A percentile compares a stretch with the other conserved stretches of the same genome.
phyloP scores from a whole-genome alignment of 92 coral and sea anemone genomes.

The Diadumene lineata region DNA sequence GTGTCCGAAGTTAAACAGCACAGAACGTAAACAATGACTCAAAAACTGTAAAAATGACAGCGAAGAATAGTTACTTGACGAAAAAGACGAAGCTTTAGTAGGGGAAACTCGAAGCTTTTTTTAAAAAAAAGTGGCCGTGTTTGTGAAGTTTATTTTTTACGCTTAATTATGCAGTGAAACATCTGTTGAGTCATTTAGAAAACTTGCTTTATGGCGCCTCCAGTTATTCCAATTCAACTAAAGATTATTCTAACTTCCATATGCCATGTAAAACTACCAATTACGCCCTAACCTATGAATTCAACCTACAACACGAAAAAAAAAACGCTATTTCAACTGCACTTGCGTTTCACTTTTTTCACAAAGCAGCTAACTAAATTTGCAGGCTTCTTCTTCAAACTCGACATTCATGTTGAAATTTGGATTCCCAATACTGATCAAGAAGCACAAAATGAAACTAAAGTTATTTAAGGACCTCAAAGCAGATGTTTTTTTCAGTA shows the following conservation, averaged over 20 bases:
- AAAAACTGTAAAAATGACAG: neutral
- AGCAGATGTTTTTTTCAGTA: neutral
- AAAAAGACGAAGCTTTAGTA: neutral
- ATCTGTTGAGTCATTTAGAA: neutral
- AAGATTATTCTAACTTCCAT: neutral
- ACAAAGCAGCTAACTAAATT: neutral
- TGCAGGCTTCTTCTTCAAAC: too few relatives aligned
- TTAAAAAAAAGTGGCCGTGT: neutral
- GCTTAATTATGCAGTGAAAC: neutral
- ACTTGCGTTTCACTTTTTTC: neutral
- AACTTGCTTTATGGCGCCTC: neutral
- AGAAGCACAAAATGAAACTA: too few relatives aligned
- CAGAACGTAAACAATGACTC: neutral
- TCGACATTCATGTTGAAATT: too few relatives aligned
- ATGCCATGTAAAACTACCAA: neutral
- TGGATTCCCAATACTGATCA: neutral
- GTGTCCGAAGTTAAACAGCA: neutral
- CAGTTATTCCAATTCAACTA: neutral
- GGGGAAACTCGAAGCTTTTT: neutral
- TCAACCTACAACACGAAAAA: neutral
- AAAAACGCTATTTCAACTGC: neutral
- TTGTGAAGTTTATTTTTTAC: neutral
- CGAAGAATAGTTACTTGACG: neutral
- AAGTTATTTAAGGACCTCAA: neutral
- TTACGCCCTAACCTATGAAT: neutral